phyloP scores from a whole-genome alignment of 2,888 invertebrate genomes.

The Drosophila mulleri region DNA sequence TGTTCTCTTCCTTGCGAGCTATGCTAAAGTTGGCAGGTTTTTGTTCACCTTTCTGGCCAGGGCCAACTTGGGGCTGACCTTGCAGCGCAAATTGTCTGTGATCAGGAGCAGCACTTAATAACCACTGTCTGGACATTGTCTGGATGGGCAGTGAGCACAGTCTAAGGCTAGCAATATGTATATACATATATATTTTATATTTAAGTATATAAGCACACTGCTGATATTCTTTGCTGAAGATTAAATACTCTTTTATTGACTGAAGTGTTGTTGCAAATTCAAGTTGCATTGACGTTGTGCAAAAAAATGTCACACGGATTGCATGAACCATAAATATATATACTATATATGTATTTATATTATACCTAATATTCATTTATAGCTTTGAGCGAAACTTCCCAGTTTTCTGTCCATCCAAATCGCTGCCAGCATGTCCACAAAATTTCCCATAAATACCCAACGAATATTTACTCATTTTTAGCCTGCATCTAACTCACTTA shows the following conservation, averaged over 20 bases:
- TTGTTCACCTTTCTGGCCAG: slow-evolving; percentile 15
- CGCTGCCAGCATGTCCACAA: background rate
- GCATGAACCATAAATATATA: background rate
- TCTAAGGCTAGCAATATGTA: background rate
- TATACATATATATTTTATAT: background rate
- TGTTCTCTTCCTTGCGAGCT: slow-evolving; percentile 7
- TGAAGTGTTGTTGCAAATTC: background rate
- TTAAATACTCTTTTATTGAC: background rate
- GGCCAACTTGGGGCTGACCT: slow-evolving; percentile 42
- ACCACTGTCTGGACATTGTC: slow-evolving; percentile 24
- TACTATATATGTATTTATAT: background rate
- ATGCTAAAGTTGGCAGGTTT: slow-evolving; percentile 22
- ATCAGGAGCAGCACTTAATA: slow-evolving; percentile 18
- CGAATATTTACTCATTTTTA: background rate
- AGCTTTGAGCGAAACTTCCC: background rate
- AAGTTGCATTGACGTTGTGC: background rate
- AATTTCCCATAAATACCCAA: slow-evolving; percentile 16
- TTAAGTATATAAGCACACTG: background rate
- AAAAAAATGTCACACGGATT: background rate
- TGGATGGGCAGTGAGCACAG: background rate
- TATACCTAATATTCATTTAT: background rate
- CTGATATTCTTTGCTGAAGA: background rate
- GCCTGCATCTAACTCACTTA: background rate
- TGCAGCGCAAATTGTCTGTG: slow-evolving; percentile 29
- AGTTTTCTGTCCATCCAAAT: background rate